Conservation (phyloP, 2,113 vertebrate species). For the Oryzias curvinotus region DNA sequence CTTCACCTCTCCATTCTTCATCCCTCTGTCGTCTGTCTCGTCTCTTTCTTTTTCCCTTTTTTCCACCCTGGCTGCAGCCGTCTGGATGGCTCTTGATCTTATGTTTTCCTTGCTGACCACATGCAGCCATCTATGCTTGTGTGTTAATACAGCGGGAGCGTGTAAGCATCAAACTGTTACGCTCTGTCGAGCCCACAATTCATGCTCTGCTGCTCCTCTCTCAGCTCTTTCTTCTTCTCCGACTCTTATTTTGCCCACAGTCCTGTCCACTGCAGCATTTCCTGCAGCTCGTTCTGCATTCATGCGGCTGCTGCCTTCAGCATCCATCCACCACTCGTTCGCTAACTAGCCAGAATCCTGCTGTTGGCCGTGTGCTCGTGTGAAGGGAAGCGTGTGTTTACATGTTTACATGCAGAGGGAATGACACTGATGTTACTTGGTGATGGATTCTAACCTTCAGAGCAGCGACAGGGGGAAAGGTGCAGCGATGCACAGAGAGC, state of each 20-base stretch:
- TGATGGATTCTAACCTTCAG: conserved; percentile 53
- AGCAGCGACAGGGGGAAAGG: conserved; percentile 22
- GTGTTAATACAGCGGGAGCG: conserved; percentile 15
- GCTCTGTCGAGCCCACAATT: conserved; percentile 46
- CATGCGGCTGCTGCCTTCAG: conserved; percentile 28
- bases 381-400: conserved; percentile 23
- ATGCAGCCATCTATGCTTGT: conserved; percentile 26
- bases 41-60: conserved; percentile 1
- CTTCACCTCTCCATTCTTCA: conserved; percentile 19
- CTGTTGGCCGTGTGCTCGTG: conserved; percentile 31
- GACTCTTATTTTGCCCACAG: conserved; percentile 36
- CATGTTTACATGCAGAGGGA: conserved; percentile 38
- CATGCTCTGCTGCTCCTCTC: conserved; percentile 55
- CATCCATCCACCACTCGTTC: conserved; percentile 38
- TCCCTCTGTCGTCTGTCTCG: conserved; percentile 18
- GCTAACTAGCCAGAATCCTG: conserved; percentile 32
- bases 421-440: conserved; percentile 10
- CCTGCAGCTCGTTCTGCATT: conserved; percentile 47
- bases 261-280: conserved; percentile 54
- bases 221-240: conserved; percentile 21
- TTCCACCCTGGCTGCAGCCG: background rate
- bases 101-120: conserved; percentile 24
- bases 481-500: background rate
- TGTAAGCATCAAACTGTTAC: conserved; percentile 30
- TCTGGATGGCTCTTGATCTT: conserved; percentile 43